Base-by-base conservation (phyloP, 2,797 vertebrate genomes). In the Takifugu ocellatus region DNA sequence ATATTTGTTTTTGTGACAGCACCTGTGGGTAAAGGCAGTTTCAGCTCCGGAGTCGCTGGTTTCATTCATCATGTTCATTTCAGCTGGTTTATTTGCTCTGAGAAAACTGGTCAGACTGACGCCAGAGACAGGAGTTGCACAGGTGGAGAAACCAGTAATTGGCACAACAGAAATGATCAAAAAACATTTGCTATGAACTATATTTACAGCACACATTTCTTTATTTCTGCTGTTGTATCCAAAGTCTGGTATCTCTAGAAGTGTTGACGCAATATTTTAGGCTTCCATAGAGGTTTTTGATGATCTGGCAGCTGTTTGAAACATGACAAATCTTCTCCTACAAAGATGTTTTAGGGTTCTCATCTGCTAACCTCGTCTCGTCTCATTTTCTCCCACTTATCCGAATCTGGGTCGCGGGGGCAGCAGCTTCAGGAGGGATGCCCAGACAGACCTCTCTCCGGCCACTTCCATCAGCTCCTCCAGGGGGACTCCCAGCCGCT, bases 41-140 rank as follows among this genome's bases (percentile, higher is more conserved):
- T 49, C 12, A 59, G 56, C 25, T 16, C 12, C n/a, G 17, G 51
- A 66, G 48, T 69, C 58, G 52, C 7, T 55, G 53, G 44, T 63
- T 82, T 61, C 64, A 75, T 80, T 33, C 9, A 33, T 33, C 21
- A 68, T 61, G 65, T 59, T 81, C 47, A 63, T 61, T 82, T 66
- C 47, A 54, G 47, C 47, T 54, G 69, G 58, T 84, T 84, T 81
- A 63, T 79, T 79, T 80, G 51, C 54, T 31, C 56, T 55, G 53
- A 54, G 43, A 66, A 68, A 78, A 69, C 52, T 60, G 42, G 48
- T 59, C 61, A 42, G 59, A 66, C 59, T 63, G 49, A 74, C 45
- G 59, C 63, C 61, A 52, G 25, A 59, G 53, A 66, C 25, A 6
- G 25, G 49, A 59, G 31, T 54, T 24, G 39, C 0, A 15, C 46